Evolutionary conservation across 1,140 invertebrate genomes (phyloP).

Genomic region (Nasonia giraulti): DNA sequence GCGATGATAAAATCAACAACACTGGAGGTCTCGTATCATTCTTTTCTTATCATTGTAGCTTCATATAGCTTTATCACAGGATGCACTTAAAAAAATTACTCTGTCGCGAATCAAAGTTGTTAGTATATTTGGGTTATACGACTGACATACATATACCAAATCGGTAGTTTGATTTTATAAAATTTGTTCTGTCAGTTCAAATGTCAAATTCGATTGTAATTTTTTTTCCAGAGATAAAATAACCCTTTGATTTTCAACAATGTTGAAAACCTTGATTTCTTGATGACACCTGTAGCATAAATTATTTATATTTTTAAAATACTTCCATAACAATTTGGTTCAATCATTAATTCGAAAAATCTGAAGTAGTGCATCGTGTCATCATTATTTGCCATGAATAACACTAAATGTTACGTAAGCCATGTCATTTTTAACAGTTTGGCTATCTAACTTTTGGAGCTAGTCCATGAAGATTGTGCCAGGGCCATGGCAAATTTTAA

Average conservation of each 20-base stretch:
- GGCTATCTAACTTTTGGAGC: constrained; percentile 62
- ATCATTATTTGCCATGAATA: background rate
- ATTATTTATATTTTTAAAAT: too few species aligned
- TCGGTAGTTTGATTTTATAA: background rate
- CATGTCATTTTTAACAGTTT: constrained; percentile 55
- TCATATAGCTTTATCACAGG: constrained; percentile 22
- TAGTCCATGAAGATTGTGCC: constrained; percentile 47
- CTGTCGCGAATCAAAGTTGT: background rate
- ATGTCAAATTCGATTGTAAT: background rate
- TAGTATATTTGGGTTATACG: background rate
- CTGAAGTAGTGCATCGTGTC: constrained; percentile 1
- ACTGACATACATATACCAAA: background rate
- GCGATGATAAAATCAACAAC: constrained; percentile 60
- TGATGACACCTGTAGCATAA: background rate
- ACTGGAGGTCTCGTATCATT: constrained; percentile 51
- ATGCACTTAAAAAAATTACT: constrained; percentile 20
- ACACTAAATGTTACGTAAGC: constrained; percentile 29
- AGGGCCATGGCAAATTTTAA: constrained; percentile 44
- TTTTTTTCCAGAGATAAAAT: background rate
- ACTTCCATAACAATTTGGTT: too few species aligned
- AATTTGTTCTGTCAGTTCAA: background rate
- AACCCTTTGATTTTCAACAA: background rate
- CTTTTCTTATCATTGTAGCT: constrained; percentile 17
- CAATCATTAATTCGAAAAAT: background rate
- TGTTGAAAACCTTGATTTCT: background rate